A percentile compares a stretch with the other conserved stretches of the same genome.
phyloP scores from a whole-genome alignment of 1,140 invertebrate genomes.

The Ips nitidus region DNA sequence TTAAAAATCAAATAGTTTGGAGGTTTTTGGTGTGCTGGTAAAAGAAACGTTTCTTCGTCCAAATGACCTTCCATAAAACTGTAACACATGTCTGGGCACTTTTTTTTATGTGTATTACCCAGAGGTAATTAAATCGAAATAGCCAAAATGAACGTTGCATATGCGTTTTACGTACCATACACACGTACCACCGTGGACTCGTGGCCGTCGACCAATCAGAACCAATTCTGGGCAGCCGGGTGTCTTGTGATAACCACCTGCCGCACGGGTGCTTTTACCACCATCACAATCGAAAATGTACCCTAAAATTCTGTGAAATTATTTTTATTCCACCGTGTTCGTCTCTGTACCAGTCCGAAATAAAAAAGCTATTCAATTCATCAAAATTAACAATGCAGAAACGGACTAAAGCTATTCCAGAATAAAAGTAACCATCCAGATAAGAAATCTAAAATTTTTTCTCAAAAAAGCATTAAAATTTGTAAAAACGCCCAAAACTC shows the following conservation, averaged over 20 bases:
- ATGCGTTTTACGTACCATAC: conserved; percentile 19
- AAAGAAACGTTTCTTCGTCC: too few relatives aligned
- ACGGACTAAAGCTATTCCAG: too few relatives aligned
- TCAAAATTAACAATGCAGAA: too few relatives aligned
- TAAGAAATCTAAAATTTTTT: too few relatives aligned
- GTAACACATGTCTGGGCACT: not conserved
- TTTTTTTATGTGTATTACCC: conserved; percentile 4
- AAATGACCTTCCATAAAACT: not conserved
- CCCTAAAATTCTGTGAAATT: conserved; percentile 35
- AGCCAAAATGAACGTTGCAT: conserved; percentile 28
- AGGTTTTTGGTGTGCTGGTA: too few relatives aligned
- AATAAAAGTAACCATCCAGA: too few relatives aligned
- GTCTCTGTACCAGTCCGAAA: too few relatives aligned
- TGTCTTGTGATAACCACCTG: conserved; percentile 40
- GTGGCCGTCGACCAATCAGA: conserved; percentile 36
- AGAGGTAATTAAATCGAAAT: conserved; percentile 18
- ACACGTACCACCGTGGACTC: conserved; percentile 35
- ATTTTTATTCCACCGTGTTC: conserved; percentile 2
- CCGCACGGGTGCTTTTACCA: conserved; percentile 37
- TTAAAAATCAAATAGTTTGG: too few relatives aligned
- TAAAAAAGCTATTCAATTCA: too few relatives aligned
- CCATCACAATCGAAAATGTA: conserved; percentile 36
- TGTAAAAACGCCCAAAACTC: too few relatives aligned
- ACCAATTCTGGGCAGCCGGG: conserved; percentile 21
- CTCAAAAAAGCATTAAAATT: too few relatives aligned